Conservation (phyloP, 2,888 invertebrate species). For the Agrilus cyanescens region DNA sequence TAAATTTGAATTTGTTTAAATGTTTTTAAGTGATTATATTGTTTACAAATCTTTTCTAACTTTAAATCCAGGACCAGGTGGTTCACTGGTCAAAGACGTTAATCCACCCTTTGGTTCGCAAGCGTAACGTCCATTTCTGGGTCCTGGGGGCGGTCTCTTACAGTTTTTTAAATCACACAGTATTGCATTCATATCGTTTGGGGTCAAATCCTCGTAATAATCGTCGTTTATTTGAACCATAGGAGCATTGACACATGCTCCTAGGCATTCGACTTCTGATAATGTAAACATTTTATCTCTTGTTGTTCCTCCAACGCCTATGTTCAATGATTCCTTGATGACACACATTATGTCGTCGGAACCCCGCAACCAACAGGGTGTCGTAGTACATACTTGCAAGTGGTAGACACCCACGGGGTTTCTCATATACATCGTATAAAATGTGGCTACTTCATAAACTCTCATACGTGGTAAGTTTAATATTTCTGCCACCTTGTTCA, state of each 20-base stretch:
- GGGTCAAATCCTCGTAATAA: slow-evolving; percentile 70
- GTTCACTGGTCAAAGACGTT: slow-evolving; percentile 77
- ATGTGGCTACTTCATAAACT: slow-evolving; percentile 1
- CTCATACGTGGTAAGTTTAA: neutral
- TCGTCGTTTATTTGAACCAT: neutral
- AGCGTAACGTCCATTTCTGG: slow-evolving; percentile 84
- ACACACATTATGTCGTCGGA: neutral
- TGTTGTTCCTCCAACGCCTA: neutral
- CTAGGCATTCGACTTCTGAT: neutral
- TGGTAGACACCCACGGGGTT: neutral
- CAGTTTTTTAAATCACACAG: slow-evolving; percentile 77
- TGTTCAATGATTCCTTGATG: neutral
- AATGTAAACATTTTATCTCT: neutral
- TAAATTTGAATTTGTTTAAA: too few relatives aligned
- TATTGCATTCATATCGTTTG: slow-evolving; percentile 78
- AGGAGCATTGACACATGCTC: slow-evolving; percentile 2
- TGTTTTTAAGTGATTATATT: too few relatives aligned
- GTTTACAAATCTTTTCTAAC: slow-evolving; percentile 59
- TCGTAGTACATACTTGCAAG: slow-evolving; percentile 1
- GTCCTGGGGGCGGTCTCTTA: slow-evolving; percentile 75
- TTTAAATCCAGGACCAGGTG: slow-evolving; percentile 86
- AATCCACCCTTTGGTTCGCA: slow-evolving; percentile 82
- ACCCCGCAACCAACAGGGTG: slow-evolving; percentile 1
- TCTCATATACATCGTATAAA: slow-evolving; percentile 1
- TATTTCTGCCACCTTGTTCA: neutral